A percentile compares a stretch with the other conserved stretches of the same genome.
phyloP scores from a whole-genome alignment of 2,113 vertebrate genomes.

The Bubo bubo region DNA sequence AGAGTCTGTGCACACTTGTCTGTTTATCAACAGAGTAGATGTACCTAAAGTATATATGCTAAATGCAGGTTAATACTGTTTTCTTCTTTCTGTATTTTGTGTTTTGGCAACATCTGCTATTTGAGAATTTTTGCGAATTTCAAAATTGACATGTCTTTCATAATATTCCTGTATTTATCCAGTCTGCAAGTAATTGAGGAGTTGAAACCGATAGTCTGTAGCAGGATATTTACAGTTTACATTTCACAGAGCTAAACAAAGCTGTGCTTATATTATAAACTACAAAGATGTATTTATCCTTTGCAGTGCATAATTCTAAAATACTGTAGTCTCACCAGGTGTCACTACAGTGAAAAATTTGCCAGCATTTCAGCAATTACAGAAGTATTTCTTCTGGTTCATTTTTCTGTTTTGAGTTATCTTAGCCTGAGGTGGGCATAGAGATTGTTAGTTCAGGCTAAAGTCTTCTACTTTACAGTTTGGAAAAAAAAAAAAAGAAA shows the following conservation, averaged over 20 bases:
- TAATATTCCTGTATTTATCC: background rate
- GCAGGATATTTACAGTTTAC: conserved; percentile 21
- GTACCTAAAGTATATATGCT: background rate
- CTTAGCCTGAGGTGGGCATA: background rate
- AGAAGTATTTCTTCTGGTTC: background rate
- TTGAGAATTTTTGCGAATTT: background rate
- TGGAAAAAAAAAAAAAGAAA: background rate
- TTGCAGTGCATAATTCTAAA: conserved; percentile 50
- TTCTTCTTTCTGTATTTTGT: background rate
- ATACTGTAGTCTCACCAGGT: conserved; percentile 15
- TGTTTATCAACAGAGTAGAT: background rate
- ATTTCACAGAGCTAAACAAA: conserved; percentile 53
- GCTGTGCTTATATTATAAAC: conserved; percentile 49
- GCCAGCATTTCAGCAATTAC: conserved; percentile 24
- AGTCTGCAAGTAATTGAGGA: background rate
- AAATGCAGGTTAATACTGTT: background rate
- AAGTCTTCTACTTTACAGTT: background rate
- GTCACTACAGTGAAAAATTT: conserved; percentile 46
- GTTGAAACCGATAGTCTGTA: background rate
- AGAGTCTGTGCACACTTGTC: background rate
- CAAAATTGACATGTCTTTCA: background rate
- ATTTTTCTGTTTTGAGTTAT: conserved; percentile 39
- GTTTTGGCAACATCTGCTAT: background rate
- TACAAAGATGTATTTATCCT: conserved; percentile 29
- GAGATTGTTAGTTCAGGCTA: background rate